Base-by-base conservation (phyloP, 1,140 invertebrate genomes). In the Drosophila kepulauana region DNA sequence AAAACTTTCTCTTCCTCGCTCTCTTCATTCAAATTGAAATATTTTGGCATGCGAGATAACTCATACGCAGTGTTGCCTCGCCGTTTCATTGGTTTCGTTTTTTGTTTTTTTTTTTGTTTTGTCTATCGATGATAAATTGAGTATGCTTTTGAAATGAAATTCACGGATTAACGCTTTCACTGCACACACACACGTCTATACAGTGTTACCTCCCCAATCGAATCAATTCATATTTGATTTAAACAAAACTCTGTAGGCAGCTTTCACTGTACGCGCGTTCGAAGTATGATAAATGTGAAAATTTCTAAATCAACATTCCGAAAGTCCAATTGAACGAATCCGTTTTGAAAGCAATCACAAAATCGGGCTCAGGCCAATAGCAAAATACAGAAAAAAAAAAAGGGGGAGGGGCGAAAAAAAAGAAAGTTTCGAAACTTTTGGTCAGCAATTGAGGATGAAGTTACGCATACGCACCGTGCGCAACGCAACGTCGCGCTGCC, bases 401-500 rank as follows among this genome's bases (percentile, higher is more conserved):
- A 0, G 20, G 20, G 3, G 20, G 20, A 4, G 20, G 3, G 20
- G 1, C 6, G 1, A 33, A 33, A 33, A 38, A 38, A 38, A 51
- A 25, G 20, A 25, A 63, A 41, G 10, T 11, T 15, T 3, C 0
- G 41, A 62, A 35, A 62, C 7, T 48, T 25, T 25, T 48, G 3
- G 45, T 65, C 38, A 38, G 13, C 35, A 20, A 51, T 10, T n/a
- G 25, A 13, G 8, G n/a, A 13, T 54, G 20, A 38, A 33, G 16
- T 59, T 65, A 65, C 49, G 48, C 38, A 56, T 46, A 67, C 28
- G 64, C 46, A 57, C 52, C 15, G 64, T 57, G 54, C 7, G 38
- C 30, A 6, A 13, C 46, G 48, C 7, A 64, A 13, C 41, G 35
- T 33, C 33, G 33, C 46, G 35, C 48, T 20, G 7, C 20, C 6